Base-by-base conservation (phyloP, 2,797 vertebrate species). In the Tenualosa thibaudeaui region DNA sequence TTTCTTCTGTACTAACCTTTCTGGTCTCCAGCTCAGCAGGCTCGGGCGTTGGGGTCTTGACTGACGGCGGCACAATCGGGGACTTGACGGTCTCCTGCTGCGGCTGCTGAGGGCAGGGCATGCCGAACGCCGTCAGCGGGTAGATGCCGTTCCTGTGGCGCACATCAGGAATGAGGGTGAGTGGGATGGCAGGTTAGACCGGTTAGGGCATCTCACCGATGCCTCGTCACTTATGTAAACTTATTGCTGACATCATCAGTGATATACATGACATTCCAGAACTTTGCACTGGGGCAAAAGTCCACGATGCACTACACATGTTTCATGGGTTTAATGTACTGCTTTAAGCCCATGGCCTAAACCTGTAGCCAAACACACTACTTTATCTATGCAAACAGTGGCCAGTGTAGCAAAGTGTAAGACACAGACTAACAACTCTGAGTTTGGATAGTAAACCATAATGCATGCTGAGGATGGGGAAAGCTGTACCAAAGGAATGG, bases 1-100 rank as follows among this genome's bases (percentile, higher is more conserved):
- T 2, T 26, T 51, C 1, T n/a, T 60, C 46, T 68, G 54, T 17
- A 0, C 93, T 91, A 85, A 98, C 98, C 97, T 99, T 99, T 85
- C 98, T 95, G 19, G 97, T 99, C 94, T 99, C 98, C 12, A 98
- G 94, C 92, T 99, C 98, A 0, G 97, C 97, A 0, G 98, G 98
- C 90, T 99, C 98, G 0, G 98, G 98, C 2, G 98, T 99, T 0
- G 98, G 98, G 15, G 96, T 97, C 90, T 99, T 99, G 87, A 98
- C 97, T 0, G 98, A 99, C 0, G 98, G 98, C 5, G 98, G 97
- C 62, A 98, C 96, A 2, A 99, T 97, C 78, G 98, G 98, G 0
- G 98, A 99, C 75, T 97, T 98, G 86, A 98, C 98, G 26, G 97
- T 91, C 50, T 99, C 97, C 91, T 98, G 98, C 93, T 99, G 98